Conservation (phyloP, 2,797 vertebrate genomes). For the Austrolebias charrua region DNA sequence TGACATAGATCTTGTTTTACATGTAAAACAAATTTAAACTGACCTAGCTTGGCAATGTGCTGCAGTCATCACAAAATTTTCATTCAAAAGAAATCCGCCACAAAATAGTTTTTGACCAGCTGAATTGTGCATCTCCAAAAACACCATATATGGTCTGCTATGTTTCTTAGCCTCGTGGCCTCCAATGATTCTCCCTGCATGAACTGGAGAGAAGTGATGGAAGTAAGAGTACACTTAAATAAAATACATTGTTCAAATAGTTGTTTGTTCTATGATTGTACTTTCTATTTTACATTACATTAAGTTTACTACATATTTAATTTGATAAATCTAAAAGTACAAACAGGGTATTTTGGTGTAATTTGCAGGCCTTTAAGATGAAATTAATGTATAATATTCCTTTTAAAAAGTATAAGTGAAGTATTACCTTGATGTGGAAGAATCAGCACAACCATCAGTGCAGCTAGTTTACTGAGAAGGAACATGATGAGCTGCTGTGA, state of each 20-base stretch:
- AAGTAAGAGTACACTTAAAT: background rate
- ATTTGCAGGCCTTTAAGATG: too few relatives aligned
- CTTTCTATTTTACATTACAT: background rate
- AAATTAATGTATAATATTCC: too few relatives aligned
- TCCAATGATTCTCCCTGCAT: constrained; percentile 38
- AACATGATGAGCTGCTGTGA: constrained; percentile 39
- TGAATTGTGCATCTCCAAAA: accelerated
- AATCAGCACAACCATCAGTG: constrained; percentile 25
- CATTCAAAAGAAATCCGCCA: constrained; percentile 64
- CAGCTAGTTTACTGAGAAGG: background rate
- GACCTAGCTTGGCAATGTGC: constrained; percentile 62
- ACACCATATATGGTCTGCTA: constrained; percentile 66
- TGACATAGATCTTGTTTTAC: too few relatives aligned
- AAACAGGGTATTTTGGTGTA: too few relatives aligned
- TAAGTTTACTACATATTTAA: background rate
- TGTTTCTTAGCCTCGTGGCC: constrained; percentile 37
- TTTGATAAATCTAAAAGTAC: background rate
- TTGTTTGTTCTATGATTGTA: too few relatives aligned
- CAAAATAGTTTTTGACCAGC: accelerated
- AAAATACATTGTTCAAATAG: background rate
- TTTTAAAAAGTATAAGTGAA: too few relatives aligned
- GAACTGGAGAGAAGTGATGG: constrained; percentile 1
- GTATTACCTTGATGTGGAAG: constrained; percentile 7
- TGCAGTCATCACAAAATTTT: constrained; percentile 70
- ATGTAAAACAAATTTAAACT: constrained; percentile 18